Evolutionary conservation across 2,888 invertebrate species (phyloP).

Genomic region (Ormyrus nitidulus): DNA sequence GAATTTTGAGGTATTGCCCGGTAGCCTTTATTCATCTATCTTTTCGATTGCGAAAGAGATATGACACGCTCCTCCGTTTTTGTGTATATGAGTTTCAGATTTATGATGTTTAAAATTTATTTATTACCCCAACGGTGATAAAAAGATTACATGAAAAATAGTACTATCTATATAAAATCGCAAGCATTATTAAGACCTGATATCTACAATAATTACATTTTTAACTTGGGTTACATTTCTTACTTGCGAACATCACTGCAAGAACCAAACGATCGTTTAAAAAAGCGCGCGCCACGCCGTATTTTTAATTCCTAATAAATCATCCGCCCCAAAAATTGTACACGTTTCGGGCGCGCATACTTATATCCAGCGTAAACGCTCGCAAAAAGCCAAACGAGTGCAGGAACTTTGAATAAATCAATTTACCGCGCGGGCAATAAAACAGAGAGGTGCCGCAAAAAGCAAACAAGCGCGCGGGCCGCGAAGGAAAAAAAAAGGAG

Average conservation of each 20-base stretch:
- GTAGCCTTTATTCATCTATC: slow-evolving; percentile 42
- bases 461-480: slow-evolving; percentile 10
- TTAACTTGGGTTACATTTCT: too few species aligned
- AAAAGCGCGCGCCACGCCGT: too few species aligned
- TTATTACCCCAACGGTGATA: slow-evolving; percentile 1
- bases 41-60: slow-evolving; percentile 35
- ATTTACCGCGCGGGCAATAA: slow-evolving; percentile 24
- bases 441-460: slow-evolving; percentile 20
- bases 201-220: too few species aligned
- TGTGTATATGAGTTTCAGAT: slow-evolving; percentile 42
- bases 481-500: slow-evolving; percentile 3
- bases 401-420: slow-evolving; percentile 42
- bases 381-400: not conserved
- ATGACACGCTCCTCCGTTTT: slow-evolving; percentile 29
- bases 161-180: too few species aligned
- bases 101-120: slow-evolving; percentile 47
- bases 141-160: too few species aligned
- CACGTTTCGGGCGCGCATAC: too few species aligned
- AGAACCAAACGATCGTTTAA: too few species aligned
- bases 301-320: too few species aligned
- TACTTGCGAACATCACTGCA: too few species aligned
- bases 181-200: too few species aligned
- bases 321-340: too few species aligned
- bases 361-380: too few species aligned
- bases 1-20: slow-evolving; percentile 25